Conservation (phyloP, 2,888 invertebrate species). For the Xanthorhoe spadicearia region DNA sequence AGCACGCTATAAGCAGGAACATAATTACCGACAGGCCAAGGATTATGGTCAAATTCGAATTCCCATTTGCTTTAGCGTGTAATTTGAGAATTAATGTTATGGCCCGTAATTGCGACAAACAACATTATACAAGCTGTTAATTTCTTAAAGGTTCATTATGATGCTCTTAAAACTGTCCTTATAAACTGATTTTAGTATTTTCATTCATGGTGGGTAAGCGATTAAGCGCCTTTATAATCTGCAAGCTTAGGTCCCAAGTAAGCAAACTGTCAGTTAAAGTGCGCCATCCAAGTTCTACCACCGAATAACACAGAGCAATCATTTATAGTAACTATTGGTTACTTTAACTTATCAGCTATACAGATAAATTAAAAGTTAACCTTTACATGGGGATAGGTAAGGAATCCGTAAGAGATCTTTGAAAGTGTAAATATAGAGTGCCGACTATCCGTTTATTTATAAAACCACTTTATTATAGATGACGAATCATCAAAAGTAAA, state of each 20-base stretch:
- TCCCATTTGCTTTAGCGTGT: slow-evolving; percentile 14
- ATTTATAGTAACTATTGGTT: no score
- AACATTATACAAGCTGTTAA: slow-evolving; percentile 15
- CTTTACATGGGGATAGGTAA: no score
- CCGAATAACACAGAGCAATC: no score
- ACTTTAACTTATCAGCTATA: no score
- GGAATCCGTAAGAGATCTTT: no score
- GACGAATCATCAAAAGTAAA: slow-evolving; percentile 16
- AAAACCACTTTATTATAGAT: slow-evolving; percentile 12
- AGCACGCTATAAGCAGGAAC: neutral
- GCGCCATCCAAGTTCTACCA: no score
- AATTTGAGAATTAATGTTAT: slow-evolving; percentile 19
- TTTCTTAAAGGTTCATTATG: slow-evolving; percentile 8
- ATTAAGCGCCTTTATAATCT: neutral
- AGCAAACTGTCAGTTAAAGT: no score
- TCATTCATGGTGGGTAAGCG: neutral
- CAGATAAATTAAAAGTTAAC: no score
- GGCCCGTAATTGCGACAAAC: slow-evolving; percentile 21
- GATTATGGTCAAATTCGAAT: slow-evolving; percentile 17
- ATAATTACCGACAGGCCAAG: slow-evolving; percentile 14
- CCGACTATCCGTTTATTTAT: neutral
- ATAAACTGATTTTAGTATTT: neutral
- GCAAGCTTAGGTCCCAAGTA: neutral
- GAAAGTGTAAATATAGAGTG: neutral
- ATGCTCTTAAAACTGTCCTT: neutral